Conservation (phyloP, 2,888 invertebrate species). For the Choristoneura rosaceana region DNA sequence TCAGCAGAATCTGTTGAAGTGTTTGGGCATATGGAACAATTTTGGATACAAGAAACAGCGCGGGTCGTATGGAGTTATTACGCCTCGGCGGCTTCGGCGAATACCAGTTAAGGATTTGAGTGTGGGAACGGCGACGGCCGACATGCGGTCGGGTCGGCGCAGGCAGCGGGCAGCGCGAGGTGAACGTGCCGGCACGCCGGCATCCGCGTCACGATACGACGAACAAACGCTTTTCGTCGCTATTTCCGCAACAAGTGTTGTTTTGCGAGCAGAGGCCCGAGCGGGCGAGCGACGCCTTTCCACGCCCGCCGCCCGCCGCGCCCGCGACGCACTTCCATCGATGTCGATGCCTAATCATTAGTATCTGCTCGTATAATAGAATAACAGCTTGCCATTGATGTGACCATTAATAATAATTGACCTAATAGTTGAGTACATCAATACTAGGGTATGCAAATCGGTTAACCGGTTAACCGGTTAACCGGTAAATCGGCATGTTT, state of each 20-base stretch:
- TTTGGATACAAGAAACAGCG: conserved; percentile 18
- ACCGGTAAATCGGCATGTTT: too few species aligned
- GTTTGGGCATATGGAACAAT: conserved; percentile 21
- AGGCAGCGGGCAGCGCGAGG: conserved; percentile 50
- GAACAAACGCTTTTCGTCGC: conserved; percentile 74
- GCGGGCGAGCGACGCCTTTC: conserved; percentile 61
- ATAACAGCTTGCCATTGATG: conserved; percentile 24
- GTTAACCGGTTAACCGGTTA: too few species aligned
- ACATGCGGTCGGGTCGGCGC: conserved; percentile 49
- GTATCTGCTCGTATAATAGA: conserved; percentile 24
- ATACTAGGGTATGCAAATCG: too few species aligned
- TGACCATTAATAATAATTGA: conserved; percentile 36
- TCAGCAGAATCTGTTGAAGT: conserved; percentile 10
- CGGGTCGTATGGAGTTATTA: conserved; percentile 17
- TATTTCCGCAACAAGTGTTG: conserved; percentile 84
- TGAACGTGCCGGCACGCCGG: conserved; percentile 61
- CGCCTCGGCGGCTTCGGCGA: conserved; percentile 10
- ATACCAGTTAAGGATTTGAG: conserved; percentile 39
- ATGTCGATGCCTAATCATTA: conserved; percentile 36
- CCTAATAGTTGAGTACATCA: conserved; percentile 10
- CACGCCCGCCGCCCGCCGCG: conserved; percentile 40
- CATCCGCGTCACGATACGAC: conserved; percentile 58
- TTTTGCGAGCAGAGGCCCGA: conserved; percentile 79
- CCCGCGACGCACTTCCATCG: conserved; percentile 28
- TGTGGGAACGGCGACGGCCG: conserved; percentile 52